Evolutionary conservation across 1,140 invertebrate genomes (phyloP).

Genomic region (Cydia splendana): DNA sequence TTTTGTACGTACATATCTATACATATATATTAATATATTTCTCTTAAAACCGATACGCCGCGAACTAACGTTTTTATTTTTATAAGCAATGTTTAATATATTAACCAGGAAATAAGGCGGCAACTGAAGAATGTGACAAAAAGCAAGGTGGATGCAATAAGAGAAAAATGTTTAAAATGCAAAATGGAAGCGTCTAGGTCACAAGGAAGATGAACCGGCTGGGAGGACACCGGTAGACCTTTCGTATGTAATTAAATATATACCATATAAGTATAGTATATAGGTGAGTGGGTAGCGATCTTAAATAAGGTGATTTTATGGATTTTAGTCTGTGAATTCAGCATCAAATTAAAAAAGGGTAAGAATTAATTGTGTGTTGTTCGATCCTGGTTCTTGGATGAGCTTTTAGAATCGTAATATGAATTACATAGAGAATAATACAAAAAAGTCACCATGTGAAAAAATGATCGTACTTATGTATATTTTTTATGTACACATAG

Average conservation of each 20-base stretch:
- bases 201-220: conserved; percentile 21
- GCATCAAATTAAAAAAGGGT: no score
- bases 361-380: not conserved
- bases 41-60: no score
- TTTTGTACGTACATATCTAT: no score
- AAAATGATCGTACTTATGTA: no score
- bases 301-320: not conserved
- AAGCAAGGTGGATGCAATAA: not conserved
- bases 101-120: not conserved
- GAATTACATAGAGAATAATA: no score
- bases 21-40: no score
- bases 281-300: not conserved
- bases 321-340: no score
- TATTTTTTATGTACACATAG: no score
- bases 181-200: conserved; percentile 26
- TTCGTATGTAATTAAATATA: conserved; percentile 13
- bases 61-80: no score
- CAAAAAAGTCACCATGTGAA: no score
- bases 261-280: not conserved
- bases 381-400: no score
- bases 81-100: not conserved
- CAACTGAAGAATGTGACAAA: not conserved
- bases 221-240: conserved; percentile 22
- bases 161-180: not conserved
- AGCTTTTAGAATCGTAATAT: no score